Evolutionary conservation across 2,797 vertebrate genomes (phyloP).

Genomic region (Rhynchotus rufescens): DNA sequence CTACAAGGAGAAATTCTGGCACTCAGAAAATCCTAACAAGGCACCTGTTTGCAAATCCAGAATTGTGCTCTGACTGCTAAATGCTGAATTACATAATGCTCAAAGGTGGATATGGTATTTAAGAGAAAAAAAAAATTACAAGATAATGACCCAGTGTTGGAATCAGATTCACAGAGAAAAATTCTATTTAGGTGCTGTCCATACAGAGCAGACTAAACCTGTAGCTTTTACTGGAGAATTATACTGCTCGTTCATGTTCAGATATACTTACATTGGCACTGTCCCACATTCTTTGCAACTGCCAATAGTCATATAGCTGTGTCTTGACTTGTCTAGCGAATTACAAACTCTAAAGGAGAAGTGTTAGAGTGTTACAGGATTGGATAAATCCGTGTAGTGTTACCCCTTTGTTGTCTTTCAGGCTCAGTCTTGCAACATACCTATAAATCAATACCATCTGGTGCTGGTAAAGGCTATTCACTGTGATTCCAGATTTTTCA

Average conservation of each 20-base stretch:
- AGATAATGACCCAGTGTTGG: background rate
- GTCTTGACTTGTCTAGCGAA: background rate
- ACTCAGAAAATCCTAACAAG: background rate
- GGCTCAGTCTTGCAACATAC: background rate
- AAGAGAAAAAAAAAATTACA: background rate
- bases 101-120: background rate
- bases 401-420: background rate
- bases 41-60: background rate
- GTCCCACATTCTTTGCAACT: background rate
- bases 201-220: background rate
- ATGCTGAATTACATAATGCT: background rate
- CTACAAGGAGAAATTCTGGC: background rate
- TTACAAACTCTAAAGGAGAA: background rate
- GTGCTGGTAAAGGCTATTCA: background rate
- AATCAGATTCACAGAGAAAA: background rate
- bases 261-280: background rate
- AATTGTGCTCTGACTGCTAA: background rate
- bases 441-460: background rate
- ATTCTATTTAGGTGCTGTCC: background rate
- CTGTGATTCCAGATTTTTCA: background rate
- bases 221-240: background rate
- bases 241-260: background rate
- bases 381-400: background rate
- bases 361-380: background rate
- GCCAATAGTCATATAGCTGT: background rate